These are phyloP conservation scores for Rhea americana DNA, from an alignment of 2,113 vertebrate species.

Conservation along the genomic window DNA sequence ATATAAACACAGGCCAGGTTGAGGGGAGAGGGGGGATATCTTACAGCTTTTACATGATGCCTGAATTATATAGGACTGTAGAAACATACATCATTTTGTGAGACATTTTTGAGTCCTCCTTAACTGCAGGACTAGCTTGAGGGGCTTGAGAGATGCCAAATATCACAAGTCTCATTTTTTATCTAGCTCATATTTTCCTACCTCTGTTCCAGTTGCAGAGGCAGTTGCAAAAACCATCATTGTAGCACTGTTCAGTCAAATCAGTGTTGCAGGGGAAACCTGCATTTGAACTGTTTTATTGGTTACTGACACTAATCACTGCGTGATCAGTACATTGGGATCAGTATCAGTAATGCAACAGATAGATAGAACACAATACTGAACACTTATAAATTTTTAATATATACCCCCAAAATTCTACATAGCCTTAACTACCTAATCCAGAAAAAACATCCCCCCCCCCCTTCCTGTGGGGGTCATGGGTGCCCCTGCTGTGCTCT, in stretches of 20 bases:
- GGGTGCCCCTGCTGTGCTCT: neutral
- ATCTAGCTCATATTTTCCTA: neutral
- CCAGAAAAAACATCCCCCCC: too few relatives aligned
- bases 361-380: neutral
- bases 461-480: too few relatives aligned
- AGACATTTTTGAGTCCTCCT: neutral
- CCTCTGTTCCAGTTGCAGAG: neutral
- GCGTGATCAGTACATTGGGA: neutral
- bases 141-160: neutral
- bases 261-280: neutral
- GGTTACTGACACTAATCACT: neutral
- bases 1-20: fast-evolving
- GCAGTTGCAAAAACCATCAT: neutral
- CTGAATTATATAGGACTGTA: neutral
- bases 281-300: neutral
- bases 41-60: neutral
- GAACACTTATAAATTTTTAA: neutral
- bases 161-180: neutral
- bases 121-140: neutral
- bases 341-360: neutral
- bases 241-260: neutral
- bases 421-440: neutral
- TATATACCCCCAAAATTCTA: neutral
- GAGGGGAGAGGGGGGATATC: neutral
- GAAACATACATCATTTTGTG: neutral